Conservation (phyloP, 1,140 invertebrate species). For the Conus betulinus region DNA sequence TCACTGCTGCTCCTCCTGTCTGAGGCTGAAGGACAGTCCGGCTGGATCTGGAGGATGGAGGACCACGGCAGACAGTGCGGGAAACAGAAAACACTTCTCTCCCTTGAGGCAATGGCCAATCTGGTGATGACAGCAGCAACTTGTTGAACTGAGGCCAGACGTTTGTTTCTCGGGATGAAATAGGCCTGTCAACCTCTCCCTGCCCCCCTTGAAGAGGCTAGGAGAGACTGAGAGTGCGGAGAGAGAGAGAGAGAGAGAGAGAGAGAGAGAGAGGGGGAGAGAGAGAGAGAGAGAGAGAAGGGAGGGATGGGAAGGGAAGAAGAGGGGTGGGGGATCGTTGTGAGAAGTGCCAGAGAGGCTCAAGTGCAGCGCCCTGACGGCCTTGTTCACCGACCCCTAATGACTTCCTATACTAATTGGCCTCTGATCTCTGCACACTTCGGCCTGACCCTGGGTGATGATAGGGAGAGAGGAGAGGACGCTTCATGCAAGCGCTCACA, state of each 20-base stretch:
- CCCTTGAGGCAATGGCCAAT: background rate
- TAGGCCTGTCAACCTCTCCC: background rate
- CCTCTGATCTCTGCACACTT: constrained; percentile 1
- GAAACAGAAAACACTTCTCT: background rate
- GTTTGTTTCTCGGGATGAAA: background rate
- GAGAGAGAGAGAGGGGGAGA: constrained; percentile 3
- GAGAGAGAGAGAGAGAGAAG: constrained; percentile 12
- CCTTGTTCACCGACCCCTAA: background rate
- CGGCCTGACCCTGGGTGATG: background rate
- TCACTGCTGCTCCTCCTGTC: too few species aligned
- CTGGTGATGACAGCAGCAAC: background rate
- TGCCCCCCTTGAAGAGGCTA: background rate
- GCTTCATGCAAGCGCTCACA: background rate
- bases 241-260: constrained; percentile 4
- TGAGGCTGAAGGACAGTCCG: background rate
- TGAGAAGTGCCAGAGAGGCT: background rate
- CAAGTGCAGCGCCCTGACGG: background rate
- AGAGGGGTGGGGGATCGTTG: background rate
- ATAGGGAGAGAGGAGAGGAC: background rate
- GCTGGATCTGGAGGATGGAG: too few species aligned
- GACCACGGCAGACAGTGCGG: too few species aligned
- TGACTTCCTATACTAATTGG: background rate
- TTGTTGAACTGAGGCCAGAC: background rate
- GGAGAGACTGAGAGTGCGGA: background rate
- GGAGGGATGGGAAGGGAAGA: background rate